Evolutionary conservation across 2,797 vertebrate genomes (phyloP).

Genomic region (Protosalanx chinensis): DNA sequence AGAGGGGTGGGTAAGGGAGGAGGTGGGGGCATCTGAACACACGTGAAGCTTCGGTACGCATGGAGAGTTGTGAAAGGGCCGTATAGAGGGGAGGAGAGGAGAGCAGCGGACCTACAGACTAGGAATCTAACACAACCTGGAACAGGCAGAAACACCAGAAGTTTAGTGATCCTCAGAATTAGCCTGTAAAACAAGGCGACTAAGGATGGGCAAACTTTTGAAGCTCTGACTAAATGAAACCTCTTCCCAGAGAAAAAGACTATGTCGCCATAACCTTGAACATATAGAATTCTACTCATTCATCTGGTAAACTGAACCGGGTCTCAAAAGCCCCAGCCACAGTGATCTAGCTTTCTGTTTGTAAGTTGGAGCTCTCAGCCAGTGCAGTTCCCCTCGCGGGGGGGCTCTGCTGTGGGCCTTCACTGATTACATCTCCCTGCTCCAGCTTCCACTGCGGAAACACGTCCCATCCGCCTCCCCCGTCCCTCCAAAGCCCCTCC

Average conservation of each 20-base stretch:
- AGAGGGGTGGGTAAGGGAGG: conserved; percentile 12
- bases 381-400: not conserved
- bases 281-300: not conserved
- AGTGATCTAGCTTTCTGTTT: not conserved
- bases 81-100: not conserved
- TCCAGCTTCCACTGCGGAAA: conserved; percentile 17
- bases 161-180: too few relatives aligned
- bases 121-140: not conserved
- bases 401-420: not conserved
- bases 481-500: not conserved
- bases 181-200: too few relatives aligned
- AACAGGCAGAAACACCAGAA: not conserved
- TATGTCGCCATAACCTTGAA: not conserved
- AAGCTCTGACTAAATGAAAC: too few relatives aligned
- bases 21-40: conserved; percentile 9
- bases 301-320: not conserved
- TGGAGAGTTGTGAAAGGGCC: conserved; percentile 26
- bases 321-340: not conserved
- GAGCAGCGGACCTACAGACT: not conserved
- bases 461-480: conserved; percentile 8
- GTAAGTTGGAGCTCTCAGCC: not conserved
- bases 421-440: conserved; percentile 17
- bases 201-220: too few relatives aligned
- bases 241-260: too few relatives aligned
- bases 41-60: conserved; percentile 23